Evolutionary conservation across 2,888 invertebrate species (phyloP).

Genomic region (Ypsolopha sequella): DNA sequence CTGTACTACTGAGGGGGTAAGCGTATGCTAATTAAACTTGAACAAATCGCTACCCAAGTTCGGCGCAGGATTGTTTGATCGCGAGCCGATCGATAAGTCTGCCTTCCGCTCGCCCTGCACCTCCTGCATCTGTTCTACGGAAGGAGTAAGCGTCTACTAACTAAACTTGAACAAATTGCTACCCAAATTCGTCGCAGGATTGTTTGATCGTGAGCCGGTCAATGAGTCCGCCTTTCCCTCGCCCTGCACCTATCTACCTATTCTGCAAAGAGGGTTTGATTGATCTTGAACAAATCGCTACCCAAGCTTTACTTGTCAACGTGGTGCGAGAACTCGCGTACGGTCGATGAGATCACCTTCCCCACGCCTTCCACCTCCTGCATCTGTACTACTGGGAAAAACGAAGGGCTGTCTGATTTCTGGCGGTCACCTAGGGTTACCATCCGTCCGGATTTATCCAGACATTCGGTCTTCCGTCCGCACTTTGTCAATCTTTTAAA

Average conservation of each 20-base stretch:
- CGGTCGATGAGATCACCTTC: constrained; percentile 86
- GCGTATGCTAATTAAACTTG: constrained; percentile 23
- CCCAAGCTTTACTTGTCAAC: constrained; percentile 85
- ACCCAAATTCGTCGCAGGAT: constrained; percentile 83
- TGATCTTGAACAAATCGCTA: too few relatives aligned
- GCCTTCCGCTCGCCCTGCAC: constrained; percentile 93
- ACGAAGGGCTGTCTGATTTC: too few relatives aligned
- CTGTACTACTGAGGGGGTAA: constrained; percentile 87
- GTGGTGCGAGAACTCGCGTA: constrained; percentile 86
- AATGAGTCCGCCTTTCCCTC: constrained; percentile 89
- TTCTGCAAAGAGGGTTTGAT: too few relatives aligned
- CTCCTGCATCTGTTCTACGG: constrained; percentile 86
- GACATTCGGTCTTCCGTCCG: too few relatives aligned
- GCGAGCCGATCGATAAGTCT: constrained; percentile 85
- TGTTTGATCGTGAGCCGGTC: constrained; percentile 86
- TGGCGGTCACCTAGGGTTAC: too few relatives aligned
- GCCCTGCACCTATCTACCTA: constrained; percentile 94
- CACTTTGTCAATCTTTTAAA: too few relatives aligned
- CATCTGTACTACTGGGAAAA: constrained; percentile 85
- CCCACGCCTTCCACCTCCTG: constrained; percentile 94
- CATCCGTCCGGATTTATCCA: too few relatives aligned
- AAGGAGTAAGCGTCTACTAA: constrained; percentile 84
- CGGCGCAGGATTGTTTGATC: constrained; percentile 85
- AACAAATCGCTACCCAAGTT: constrained; percentile 75
- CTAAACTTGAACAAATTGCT: too few relatives aligned